Evolutionary conservation across 1,140 invertebrate species (phyloP), one percentile per base, ranked within the genome.

Genomic region (Drosophila subpulchrella): DNA sequence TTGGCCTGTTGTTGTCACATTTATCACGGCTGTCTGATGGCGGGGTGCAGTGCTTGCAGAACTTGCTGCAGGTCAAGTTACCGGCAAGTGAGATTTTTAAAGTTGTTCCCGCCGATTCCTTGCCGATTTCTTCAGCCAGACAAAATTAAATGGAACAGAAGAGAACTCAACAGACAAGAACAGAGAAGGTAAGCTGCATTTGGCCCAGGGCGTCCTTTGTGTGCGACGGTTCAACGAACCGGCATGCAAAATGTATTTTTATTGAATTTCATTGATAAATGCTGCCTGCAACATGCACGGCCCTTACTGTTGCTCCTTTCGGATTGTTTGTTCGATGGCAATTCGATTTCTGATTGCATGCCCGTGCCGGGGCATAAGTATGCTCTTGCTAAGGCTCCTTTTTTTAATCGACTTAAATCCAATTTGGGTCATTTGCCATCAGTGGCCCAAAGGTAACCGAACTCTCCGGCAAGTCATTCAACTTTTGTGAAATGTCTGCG

Each of bases 261-360:
- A 82, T 78, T 79, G 75, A 62, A 79, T 73, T 88, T 75, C 75
- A 88, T 86, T 86, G 84, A 86, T 88, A 89, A 83, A 83, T 83
- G 79, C 66, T 58, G 42, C 62, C 58, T 62, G 75, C 71, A 79
- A 74, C 79, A 76, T 88, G 83, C 78, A 79, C 66, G 51, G 32
- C 36, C 36, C 44, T 50, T 12, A 38, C 42, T 71, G 65, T 57
- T 63, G 72, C 77, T 65, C 56, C 73, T 74, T 74, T 63, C 39
- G 42, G 17, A n/a, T 84, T 86, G 82, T 86, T 86, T 86, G 83
- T 86, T 86, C 83, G 84, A 89, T 86, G 79, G 77, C 77, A 88
- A 82, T 77, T 86, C 79, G 79, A 84, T 85, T 85, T 60, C 73
- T 56, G 73, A 81, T 86, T 79, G 83, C 83, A 86, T 82, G 83